These are phyloP conservation scores for Hystrix cristata DNA, from an alignment of 2,113 vertebrate species.

Conservation along the genomic window DNA sequence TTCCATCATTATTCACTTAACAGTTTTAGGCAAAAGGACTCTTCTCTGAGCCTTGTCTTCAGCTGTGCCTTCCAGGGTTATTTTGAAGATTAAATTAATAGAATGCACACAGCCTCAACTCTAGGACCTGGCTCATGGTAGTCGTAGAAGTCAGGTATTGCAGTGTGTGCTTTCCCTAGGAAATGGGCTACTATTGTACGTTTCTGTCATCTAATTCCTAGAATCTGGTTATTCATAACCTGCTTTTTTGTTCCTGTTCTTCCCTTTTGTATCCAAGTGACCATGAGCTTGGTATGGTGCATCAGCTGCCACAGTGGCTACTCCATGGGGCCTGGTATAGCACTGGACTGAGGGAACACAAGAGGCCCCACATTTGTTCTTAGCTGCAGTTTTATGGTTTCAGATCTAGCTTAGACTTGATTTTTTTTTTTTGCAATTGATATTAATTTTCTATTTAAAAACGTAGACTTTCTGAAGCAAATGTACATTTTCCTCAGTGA, in stretches of 20 bases:
- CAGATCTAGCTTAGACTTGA: not conserved
- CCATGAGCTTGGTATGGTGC: not conserved
- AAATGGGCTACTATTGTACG: not conserved
- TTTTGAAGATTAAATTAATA: conserved; percentile 40
- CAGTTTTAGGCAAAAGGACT: not conserved
- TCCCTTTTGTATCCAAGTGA: not conserved
- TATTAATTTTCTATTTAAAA: conserved; percentile 54
- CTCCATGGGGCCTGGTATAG: not conserved
- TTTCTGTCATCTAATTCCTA: not conserved
- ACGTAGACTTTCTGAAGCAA: conserved; percentile 52
- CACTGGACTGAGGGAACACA: not conserved
- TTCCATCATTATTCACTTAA: not conserved
- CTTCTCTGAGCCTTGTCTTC: not conserved
- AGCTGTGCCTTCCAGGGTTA: conserved; percentile 22
- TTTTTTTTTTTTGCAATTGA: conserved; percentile 30
- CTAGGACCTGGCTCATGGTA: not conserved
- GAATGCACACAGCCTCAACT: not conserved
- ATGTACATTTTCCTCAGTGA: conserved; percentile 4
- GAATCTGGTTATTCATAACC: not conserved
- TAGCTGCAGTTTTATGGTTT: not conserved
- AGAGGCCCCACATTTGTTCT: not conserved
- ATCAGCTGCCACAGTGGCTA: not conserved
- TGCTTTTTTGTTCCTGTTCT: not conserved
- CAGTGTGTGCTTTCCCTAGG: not conserved
- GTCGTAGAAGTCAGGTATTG: not conserved